These are phyloP conservation scores for Encarsia formosa DNA, from an alignment of 2,888 invertebrate species.

Conservation along the genomic window DNA sequence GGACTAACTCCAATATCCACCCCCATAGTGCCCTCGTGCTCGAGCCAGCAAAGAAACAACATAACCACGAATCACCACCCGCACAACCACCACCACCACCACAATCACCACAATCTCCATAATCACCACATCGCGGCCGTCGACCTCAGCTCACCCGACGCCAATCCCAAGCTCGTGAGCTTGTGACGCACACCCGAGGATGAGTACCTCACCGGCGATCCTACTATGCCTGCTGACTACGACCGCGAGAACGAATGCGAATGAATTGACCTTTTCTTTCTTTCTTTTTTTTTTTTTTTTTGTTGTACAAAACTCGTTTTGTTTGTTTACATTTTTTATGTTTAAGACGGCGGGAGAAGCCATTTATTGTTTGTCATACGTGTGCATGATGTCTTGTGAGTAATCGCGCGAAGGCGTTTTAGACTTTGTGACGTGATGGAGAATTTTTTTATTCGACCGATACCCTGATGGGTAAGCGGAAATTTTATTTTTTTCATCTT, in stretches of 20 bases:
- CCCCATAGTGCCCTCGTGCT: slow-evolving; percentile 68
- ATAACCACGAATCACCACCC: no score
- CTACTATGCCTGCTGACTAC: no score
- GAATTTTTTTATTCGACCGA: no score
- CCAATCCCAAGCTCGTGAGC: slow-evolving; percentile 75
- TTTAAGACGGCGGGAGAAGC: neutral
- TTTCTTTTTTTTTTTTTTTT: neutral
- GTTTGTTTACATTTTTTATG: neutral
- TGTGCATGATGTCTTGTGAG: no score
- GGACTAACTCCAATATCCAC: slow-evolving; percentile 82
- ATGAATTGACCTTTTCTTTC: neutral
- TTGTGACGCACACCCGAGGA: slow-evolving; percentile 62
- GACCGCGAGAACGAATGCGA: no score
- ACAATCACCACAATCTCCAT: slow-evolving; percentile 9
- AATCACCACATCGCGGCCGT: slow-evolving; percentile 51
- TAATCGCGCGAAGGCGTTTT: no score
- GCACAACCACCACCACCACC: neutral
- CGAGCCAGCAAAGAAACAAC: slow-evolving; percentile 71
- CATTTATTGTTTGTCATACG: no score
- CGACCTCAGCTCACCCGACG: slow-evolving; percentile 70
- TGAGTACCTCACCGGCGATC: slow-evolving; percentile 26
- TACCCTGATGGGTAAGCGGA: no score
- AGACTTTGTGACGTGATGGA: no score
- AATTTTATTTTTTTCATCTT: no score
- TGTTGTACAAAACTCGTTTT: neutral